Base-by-base conservation (phyloP, 2,888 invertebrate genomes). In the Siphlonurus alternatus region DNA sequence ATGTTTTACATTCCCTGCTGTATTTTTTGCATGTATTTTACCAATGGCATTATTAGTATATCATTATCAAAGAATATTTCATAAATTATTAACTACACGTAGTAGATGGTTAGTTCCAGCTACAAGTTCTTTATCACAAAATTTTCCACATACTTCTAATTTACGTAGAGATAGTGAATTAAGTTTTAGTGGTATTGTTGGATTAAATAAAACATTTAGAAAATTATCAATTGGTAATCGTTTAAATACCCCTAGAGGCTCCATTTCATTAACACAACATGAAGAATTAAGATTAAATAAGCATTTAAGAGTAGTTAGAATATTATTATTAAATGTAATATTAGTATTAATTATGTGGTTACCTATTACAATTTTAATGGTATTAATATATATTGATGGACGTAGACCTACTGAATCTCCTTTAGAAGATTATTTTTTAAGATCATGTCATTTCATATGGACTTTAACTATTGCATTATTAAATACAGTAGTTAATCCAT, bases 321-420 rank as follows among this genome's bases (percentile, higher is more conserved):
- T 81, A 23, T 72, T 81, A 25, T 74, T 80, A 63, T 71, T 80
- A 56, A 81, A 81, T 70, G 80, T 82, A 15, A 70, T 79, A 2
- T 77, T 80, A 2, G 81, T 81, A 1, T 73, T 81, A n/a, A 71
- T 79, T 15, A 81, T 81, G 81, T 81, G 81, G 81, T 70, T 80
- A 54, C 81, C 81, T 1, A 81, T 81, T 66, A 79, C 80, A 0
- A 70, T 79, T 1, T 72, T 80, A 19, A 78, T 81, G 78, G 69
- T 79, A 51, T 73, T 82, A 54, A 80, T 82, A 63, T 81, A 80
- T 68, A 69, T 80, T 53, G 81, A 82, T 68, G 81, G 81, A 1
- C 74, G 76, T 23, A 71, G 81, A 23, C 73, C 77, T 1, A 76
- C 72, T 61, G 77, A 78, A 54, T 79, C 80, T 68, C 77, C 76